phyloP scores from a whole-genome alignment of 2,888 invertebrate species.

The Magallana nippona region DNA sequence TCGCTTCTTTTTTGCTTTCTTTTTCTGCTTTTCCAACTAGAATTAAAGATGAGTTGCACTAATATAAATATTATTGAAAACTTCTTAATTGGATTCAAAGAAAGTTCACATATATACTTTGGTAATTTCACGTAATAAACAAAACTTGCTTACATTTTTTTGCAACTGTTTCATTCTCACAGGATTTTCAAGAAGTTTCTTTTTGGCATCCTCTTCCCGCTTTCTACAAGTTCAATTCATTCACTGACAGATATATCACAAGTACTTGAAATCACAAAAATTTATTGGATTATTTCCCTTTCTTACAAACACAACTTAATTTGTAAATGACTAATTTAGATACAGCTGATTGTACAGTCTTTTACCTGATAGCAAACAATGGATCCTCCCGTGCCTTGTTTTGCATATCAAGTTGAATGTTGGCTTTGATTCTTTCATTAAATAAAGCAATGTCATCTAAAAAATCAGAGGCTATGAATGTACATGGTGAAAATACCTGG shows the following conservation, averaged over 20 bases:
- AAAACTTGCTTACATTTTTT: constrained; percentile 83
- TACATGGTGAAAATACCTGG: too few species aligned
- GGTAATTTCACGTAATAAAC: too few species aligned
- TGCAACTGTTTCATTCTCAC: constrained; percentile 92
- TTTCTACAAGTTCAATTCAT: constrained; percentile 80
- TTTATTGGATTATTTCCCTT: not conserved
- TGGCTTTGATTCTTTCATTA: constrained; percentile 74
- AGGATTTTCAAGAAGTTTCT: constrained; percentile 93
- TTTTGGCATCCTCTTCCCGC: constrained; percentile 92
- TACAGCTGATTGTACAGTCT: not conserved
- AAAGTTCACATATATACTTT: too few species aligned
- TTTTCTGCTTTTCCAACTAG: constrained; percentile 53
- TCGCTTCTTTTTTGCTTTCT: constrained; percentile 81
- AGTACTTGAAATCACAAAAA: not conserved
- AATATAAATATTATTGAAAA: too few species aligned
- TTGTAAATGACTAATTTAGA: too few species aligned
- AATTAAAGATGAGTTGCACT: not conserved
- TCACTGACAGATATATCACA: not conserved
- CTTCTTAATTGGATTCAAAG: too few species aligned
- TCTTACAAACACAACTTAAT: too few species aligned
- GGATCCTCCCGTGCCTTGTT: constrained; percentile 97
- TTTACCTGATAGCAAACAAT: constrained; percentile 88
- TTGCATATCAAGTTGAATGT: constrained; percentile 87
- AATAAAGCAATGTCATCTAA: constrained; percentile 65
- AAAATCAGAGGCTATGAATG: not conserved